These are phyloP conservation scores for Mantis religiosa DNA, from an alignment of 2,888 invertebrate genomes.

Conservation along the genomic window DNA sequence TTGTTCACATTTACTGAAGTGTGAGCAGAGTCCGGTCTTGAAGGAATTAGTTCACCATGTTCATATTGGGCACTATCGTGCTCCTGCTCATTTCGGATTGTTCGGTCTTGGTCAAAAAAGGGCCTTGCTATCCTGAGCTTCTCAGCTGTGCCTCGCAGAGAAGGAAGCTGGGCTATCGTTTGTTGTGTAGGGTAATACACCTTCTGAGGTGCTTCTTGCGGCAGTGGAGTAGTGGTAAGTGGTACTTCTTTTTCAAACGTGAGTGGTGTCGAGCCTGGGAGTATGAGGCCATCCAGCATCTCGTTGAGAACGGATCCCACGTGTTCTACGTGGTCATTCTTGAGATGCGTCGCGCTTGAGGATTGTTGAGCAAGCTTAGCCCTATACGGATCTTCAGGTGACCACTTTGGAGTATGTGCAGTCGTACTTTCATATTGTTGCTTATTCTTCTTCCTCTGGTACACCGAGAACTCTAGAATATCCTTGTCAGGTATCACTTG, in stretches of 20 bases:
- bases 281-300: not conserved
- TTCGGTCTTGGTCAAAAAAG: not conserved
- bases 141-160: not conserved
- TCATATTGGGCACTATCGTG: not conserved
- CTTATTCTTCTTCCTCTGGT: not conserved
- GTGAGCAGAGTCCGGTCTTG: not conserved
- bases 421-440: not conserved
- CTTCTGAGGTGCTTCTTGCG: not conserved
- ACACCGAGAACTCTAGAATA: not conserved
- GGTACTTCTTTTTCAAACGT: not conserved
- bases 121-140: not conserved
- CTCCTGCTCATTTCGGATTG: not conserved
- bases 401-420: not conserved
- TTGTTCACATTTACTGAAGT: not conserved
- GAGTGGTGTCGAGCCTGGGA: not conserved
- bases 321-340: not conserved
- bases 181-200: not conserved
- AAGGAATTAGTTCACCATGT: not conserved
- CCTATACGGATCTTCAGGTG: not conserved
- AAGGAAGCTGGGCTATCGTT: not conserved
- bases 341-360: not conserved
- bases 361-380: not conserved
- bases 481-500: not conserved
- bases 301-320: not conserved
- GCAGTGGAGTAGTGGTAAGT: not conserved